These are phyloP conservation scores for Nymphalis polychloros DNA, from an alignment of 2,888 invertebrate genomes.

Conservation along the genomic window DNA sequence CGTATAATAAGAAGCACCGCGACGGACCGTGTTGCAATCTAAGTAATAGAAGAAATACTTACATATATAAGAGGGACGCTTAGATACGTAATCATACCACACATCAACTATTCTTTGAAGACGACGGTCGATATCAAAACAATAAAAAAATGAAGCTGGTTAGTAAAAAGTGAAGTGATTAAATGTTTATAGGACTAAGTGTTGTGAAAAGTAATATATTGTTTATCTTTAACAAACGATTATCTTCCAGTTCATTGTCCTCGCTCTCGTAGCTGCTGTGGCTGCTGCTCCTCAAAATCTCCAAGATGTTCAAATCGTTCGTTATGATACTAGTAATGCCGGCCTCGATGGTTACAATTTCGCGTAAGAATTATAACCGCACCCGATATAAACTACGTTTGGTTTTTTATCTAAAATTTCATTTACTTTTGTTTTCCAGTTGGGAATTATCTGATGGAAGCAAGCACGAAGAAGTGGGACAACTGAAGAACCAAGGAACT, in stretches of 20 bases:
- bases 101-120: conserved; percentile 61
- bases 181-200: conserved; percentile 28
- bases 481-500: conserved; percentile 79
- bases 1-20: conserved; percentile 56
- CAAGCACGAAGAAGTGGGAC: conserved; percentile 79
- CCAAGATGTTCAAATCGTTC: conserved; percentile 82
- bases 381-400: conserved; percentile 5
- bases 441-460: conserved; percentile 82
- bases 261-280: conserved; percentile 58
- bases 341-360: conserved; percentile 82
- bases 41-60: conserved; percentile 68
- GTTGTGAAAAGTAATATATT: conserved; percentile 41
- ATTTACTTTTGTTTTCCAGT: conserved; percentile 50
- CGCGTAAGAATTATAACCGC: conserved; percentile 62
- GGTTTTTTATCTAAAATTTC: background rate
- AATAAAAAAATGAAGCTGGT: conserved; percentile 73
- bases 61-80: conserved; percentile 75
- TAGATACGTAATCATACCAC: conserved; percentile 70
- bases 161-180: conserved; percentile 52
- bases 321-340: conserved; percentile 83
- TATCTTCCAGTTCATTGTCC: conserved; percentile 69
- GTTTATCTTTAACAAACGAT: conserved; percentile 34
- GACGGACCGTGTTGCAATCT: conserved; percentile 65
- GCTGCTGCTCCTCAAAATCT: conserved; percentile 66
- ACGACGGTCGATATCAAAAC: conserved; percentile 57